Conservation (phyloP, 1,140 invertebrate species). For the Hetaerina americana region DNA sequence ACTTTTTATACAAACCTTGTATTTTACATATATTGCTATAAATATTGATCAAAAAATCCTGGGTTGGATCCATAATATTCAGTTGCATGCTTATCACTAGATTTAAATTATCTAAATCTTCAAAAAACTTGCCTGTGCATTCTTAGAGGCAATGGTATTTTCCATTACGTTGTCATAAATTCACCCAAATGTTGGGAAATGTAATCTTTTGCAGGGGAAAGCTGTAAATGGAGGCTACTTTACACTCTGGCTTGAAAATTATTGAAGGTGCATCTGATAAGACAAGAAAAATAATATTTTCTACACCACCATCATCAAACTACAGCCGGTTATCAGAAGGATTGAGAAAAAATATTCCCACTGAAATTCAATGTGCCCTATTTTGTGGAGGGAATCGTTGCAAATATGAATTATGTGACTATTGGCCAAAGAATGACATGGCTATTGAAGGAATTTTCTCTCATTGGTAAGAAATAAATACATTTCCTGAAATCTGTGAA, state of each 20-base stretch:
- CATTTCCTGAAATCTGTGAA: too few species aligned
- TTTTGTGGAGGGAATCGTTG: constrained; percentile 72
- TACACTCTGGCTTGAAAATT: not conserved
- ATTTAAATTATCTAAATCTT: too few species aligned
- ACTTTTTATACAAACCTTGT: too few species aligned
- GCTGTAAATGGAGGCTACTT: not conserved
- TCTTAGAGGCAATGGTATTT: too few species aligned
- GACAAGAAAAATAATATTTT: not conserved
- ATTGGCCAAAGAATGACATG: constrained; percentile 49
- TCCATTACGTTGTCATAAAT: too few species aligned
- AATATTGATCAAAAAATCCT: too few species aligned
- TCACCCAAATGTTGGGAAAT: too few species aligned
- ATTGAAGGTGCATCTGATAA: not conserved
- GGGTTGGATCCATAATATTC: too few species aligned
- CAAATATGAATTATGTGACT: constrained; percentile 59
- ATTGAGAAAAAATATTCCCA: constrained; percentile 42
- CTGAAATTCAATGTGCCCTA: constrained; percentile 55
- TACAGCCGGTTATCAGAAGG: constrained; percentile 43
- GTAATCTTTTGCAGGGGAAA: too few species aligned
- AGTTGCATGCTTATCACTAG: too few species aligned
- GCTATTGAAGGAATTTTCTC: constrained; percentile 69
- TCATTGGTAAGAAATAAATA: constrained; percentile 51
- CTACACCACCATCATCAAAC: constrained; percentile 14
- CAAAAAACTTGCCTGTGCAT: too few species aligned
- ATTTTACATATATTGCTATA: too few species aligned